Percentiles rank a stretch among this genome's conserved stretches.
These are phyloP conservation scores for Lucilia sericata DNA, from an alignment of 1,140 invertebrate species.

Conservation along the genomic window DNA sequence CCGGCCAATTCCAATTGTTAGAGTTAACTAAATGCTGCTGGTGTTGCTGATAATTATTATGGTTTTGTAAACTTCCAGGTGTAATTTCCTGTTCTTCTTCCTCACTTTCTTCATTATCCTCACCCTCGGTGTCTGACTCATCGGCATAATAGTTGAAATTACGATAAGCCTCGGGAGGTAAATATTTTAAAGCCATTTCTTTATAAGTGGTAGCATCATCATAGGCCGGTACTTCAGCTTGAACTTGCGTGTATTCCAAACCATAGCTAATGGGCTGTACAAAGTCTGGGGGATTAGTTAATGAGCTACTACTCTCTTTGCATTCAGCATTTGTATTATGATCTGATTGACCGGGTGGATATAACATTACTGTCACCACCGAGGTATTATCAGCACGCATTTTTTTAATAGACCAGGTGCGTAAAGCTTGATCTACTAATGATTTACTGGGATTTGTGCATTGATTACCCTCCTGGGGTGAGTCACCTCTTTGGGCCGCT, in stretches of 20 bases:
- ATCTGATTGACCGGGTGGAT: slow-evolving; percentile 71
- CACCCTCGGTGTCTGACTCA: slow-evolving; percentile 49
- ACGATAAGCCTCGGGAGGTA: slow-evolving; percentile 60
- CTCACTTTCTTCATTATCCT: slow-evolving; percentile 31
- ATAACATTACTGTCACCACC: slow-evolving; percentile 92
- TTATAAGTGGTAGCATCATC: slow-evolving; percentile 52
- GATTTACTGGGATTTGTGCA: slow-evolving; percentile 93
- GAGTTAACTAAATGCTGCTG: slow-evolving; percentile 6
- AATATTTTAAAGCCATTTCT: slow-evolving; percentile 62
- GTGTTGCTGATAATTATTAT: slow-evolving; percentile 37
- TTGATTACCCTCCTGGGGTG: slow-evolving; percentile 57
- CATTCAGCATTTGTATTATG: not conserved
- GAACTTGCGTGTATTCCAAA: slow-evolving; percentile 42
- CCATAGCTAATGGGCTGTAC: slow-evolving; percentile 40
- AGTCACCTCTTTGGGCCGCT: slow-evolving; percentile 21
- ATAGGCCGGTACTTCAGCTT: slow-evolving; percentile 18
- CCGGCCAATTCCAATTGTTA: slow-evolving; percentile 31
- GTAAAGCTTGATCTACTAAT: slow-evolving; percentile 87
- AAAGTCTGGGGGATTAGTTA: slow-evolving; percentile 17
- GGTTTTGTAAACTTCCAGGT: not conserved
- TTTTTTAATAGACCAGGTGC: slow-evolving; percentile 81
- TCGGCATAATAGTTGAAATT: slow-evolving; percentile 59
- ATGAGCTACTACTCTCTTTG: not conserved
- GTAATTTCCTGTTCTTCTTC: slow-evolving; percentile 45
- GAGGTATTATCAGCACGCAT: slow-evolving; percentile 96